Conservation (phyloP, 2,113 vertebrate genomes). For the Prietella phreatophila region DNA sequence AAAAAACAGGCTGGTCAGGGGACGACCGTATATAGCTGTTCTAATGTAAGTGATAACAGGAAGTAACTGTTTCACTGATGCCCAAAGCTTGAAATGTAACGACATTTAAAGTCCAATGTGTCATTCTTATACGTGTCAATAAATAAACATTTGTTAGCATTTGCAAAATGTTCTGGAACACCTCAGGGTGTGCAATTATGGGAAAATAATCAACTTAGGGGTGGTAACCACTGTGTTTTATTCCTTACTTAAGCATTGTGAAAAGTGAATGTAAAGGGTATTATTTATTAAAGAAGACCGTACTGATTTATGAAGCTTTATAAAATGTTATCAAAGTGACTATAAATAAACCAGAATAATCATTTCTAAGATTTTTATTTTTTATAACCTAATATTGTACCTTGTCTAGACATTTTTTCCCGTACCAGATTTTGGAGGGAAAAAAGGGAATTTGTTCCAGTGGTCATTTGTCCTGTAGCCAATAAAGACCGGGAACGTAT, state of each 20-base stretch:
- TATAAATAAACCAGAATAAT: background rate
- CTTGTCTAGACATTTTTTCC: no score
- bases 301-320: background rate
- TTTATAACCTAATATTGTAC: background rate
- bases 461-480: conserved; percentile 17
- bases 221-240: background rate
- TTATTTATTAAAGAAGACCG: background rate
- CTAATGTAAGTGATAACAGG: background rate
- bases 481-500: conserved; percentile 32
- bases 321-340: background rate
- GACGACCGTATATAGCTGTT: background rate
- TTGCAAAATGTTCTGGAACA: background rate
- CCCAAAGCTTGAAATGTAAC: background rate
- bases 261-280: background rate
- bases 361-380: no score
- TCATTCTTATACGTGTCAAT: background rate
- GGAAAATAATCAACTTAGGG: background rate
- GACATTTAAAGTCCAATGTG: background rate
- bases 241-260: background rate
- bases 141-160: background rate
- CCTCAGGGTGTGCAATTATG: background rate
- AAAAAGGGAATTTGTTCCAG: conserved; percentile 1
- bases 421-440: background rate
- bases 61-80: background rate
- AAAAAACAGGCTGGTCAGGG: background rate